Percentiles rank a stretch among this genome's conserved stretches.
phyloP scores from a whole-genome alignment of 2,888 invertebrate species.

The Zele albiditarsus region DNA sequence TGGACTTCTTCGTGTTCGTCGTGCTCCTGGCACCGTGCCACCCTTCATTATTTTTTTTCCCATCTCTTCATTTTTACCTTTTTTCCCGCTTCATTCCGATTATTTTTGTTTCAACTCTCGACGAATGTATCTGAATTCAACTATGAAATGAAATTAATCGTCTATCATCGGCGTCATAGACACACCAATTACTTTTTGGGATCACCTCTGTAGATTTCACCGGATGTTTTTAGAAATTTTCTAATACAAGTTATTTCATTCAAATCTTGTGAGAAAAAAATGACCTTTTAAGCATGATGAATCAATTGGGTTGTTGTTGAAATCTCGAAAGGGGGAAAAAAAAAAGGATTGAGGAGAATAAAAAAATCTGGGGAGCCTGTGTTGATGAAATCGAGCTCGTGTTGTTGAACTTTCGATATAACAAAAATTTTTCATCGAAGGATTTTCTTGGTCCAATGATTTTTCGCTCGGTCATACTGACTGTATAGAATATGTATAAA shows the following conservation, averaged over 20 bases:
- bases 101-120: background rate
- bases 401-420: constrained; percentile 28
- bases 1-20: constrained; percentile 31
- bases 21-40: constrained; percentile 42
- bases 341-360: background rate
- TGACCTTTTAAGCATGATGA: constrained; percentile 22
- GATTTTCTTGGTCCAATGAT: constrained; percentile 33
- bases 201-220: background rate
- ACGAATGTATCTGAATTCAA: background rate
- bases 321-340: background rate
- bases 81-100: background rate
- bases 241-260: background rate
- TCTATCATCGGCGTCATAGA: no score
- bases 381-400: constrained; percentile 18
- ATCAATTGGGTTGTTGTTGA: constrained; percentile 30
- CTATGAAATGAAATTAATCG: no score
- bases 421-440: constrained; percentile 6
- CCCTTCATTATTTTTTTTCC: constrained; percentile 30
- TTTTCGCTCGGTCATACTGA: constrained; percentile 44
- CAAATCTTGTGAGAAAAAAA: background rate
- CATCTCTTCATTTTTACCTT: background rate
- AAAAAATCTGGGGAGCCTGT: background rate
- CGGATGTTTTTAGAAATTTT: background rate
- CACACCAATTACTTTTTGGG: background rate
- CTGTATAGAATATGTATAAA: constrained; percentile 36